phyloP scores from a whole-genome alignment of 2,113 vertebrate species.

The Lamprotornis superbus region DNA sequence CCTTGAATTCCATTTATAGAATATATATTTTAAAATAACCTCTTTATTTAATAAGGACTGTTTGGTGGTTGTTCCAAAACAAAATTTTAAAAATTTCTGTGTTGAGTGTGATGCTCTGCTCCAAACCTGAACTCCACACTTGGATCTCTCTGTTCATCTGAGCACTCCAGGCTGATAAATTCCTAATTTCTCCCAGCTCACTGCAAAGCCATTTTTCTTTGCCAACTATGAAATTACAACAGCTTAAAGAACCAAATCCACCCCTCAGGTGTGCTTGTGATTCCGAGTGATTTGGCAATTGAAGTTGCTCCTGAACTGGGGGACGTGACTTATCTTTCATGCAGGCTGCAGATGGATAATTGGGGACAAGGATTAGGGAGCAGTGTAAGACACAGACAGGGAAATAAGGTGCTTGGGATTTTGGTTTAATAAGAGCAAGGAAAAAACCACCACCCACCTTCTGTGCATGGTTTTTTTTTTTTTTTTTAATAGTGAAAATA shows the following conservation, averaged over 20 bases:
- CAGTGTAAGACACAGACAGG: background rate
- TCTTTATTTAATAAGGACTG: background rate
- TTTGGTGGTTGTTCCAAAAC: background rate
- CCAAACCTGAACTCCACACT: background rate
- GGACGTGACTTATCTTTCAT: background rate
- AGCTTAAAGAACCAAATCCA: background rate
- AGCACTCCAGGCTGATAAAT: background rate
- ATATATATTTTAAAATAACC: background rate
- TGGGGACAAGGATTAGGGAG: background rate
- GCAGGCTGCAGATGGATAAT: background rate
- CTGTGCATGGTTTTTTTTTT: background rate
- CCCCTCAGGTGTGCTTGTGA: background rate
- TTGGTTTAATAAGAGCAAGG: background rate
- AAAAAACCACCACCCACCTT: background rate
- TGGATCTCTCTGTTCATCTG: background rate
- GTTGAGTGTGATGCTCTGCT: background rate
- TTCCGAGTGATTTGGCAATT: background rate
- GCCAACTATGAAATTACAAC: background rate
- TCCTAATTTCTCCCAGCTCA: background rate
- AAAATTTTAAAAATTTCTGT: background rate
- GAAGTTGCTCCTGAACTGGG: background rate
- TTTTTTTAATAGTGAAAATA: background rate
- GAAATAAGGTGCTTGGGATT: background rate
- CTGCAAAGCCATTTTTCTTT: background rate
- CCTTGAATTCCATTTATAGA: background rate